Evolutionary conservation across 2,113 vertebrate species (phyloP), one percentile per base, ranked within the genome.

Genomic region (Mirounga angustirostris): DNA sequence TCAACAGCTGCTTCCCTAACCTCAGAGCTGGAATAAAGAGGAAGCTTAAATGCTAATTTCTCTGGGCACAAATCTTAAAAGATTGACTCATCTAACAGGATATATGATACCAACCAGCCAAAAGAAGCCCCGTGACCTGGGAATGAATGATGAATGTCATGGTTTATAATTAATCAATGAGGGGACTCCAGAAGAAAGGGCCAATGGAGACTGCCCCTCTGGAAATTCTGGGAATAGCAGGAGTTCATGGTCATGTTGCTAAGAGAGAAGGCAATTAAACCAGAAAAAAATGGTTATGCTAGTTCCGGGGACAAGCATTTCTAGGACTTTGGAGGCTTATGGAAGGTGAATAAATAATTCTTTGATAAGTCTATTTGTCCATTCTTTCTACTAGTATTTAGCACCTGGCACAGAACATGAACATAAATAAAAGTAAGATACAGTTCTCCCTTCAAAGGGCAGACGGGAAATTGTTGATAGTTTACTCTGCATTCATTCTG

Each of bases 61-160:
- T 93, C 82, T 86, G 30, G 26, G 52, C n/a, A 82, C 74, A 88
- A 67, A 96, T 89, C 83, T 93, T 92, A 89, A 94, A 96, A 87
- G n/a, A 86, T 16, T 80, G 67, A 91, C 52, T 96, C n/a, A 86
- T 93, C 79, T 61, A 56, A 50, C 63, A 89, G 19, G 14, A 61
- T 11, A 69, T 78, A 56, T n/a, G 59, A 91, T 78, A 69, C n/a
- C 94, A 93, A 30, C 16, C 36, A 93, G 30, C 28, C 63, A 81
- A 95, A 92, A 96, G 22, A 46, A 86, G 67, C 26, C 78, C 93
- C 40, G 13, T 52, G 59, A 93, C 67, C 85, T 86, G 30, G 28
- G n/a, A 87, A 95, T 93, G 46, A 82, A 73, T 78, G 43, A 61
- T 4, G 12, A 86, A 26, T 54, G 54, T 80, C 86, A 91, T n/a